Evolutionary conservation across 2,797 vertebrate species (phyloP).

Genomic region (Mus caroli): DNA sequence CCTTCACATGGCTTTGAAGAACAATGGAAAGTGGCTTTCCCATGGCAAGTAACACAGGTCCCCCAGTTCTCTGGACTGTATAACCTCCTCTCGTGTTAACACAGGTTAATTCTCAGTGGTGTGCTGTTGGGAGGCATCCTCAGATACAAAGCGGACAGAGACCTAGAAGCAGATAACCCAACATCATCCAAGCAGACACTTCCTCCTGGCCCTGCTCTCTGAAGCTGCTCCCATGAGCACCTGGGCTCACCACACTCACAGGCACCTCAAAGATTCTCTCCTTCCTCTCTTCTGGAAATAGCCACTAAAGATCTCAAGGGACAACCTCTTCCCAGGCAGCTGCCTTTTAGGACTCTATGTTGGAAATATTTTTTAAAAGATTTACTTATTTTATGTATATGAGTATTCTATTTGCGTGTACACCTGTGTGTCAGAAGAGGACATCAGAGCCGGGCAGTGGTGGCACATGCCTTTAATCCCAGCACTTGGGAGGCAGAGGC

Average conservation of each 20-base stretch:
- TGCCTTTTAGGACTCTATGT: background rate
- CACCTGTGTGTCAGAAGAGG: no score
- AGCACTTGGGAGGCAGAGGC: no score
- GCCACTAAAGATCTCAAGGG: background rate
- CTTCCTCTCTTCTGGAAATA: background rate
- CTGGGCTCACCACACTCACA: no score
- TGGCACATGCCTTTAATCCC: no score
- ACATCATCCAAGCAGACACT: no score
- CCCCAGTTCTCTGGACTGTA: no score
- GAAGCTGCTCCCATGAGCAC: background rate
- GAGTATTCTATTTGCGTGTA: no score
- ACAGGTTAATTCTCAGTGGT: background rate
- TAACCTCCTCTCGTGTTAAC: background rate
- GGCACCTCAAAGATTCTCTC: background rate
- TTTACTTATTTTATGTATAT: no score
- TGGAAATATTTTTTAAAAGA: no score
- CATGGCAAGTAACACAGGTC: accelerated
- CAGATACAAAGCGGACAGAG: background rate
- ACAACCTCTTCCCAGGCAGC: background rate
- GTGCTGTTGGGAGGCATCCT: background rate
- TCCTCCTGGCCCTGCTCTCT: accelerated
- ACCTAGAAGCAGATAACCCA: background rate
- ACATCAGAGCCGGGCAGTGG: no score
- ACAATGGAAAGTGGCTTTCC: no score
- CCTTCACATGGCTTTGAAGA: background rate